These are phyloP conservation scores for Abrostola tripartita DNA, from an alignment of 2,888 invertebrate genomes.

Conservation along the genomic window DNA sequence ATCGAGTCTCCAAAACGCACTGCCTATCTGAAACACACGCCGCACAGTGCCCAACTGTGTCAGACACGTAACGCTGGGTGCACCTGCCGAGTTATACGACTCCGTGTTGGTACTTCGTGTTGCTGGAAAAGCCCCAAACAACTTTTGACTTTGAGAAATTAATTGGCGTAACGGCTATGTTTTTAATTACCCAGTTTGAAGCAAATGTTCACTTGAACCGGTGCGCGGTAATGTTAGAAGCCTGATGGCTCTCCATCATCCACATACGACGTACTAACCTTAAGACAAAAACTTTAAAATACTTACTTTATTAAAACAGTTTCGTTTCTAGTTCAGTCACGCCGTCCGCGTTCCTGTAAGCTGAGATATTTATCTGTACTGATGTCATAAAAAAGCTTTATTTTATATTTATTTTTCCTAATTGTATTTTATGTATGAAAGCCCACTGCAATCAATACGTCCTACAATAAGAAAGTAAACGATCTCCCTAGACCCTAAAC, in stretches of 20 bases:
- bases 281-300: neutral
- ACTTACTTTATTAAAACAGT: neutral
- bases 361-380: too few species aligned
- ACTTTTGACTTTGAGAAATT: slow-evolving; percentile 85
- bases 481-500: too few species aligned
- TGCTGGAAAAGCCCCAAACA: slow-evolving; percentile 63
- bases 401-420: too few species aligned
- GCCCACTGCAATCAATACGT: too few species aligned
- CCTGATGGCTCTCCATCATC: slow-evolving; percentile 19
- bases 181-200: slow-evolving; percentile 76
- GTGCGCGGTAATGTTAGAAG: slow-evolving; percentile 43
- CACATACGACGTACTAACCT: slow-evolving; percentile 7
- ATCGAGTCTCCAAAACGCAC: slow-evolving; percentile 71
- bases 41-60: slow-evolving; percentile 47
- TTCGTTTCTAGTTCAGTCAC: neutral
- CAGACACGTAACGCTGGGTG: slow-evolving; percentile 12
- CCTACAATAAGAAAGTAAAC: too few species aligned
- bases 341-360: too few species aligned
- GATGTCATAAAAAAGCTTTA: too few species aligned
- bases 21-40: slow-evolving; percentile 19
- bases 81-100: slow-evolving; percentile 21
- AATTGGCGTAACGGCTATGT: slow-evolving; percentile 84
- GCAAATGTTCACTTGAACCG: slow-evolving; percentile 60
- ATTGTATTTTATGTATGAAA: too few species aligned
- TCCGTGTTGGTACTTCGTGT: slow-evolving; percentile 39